Evolutionary conservation across 2,888 invertebrate species (phyloP), one percentile per base, ranked within the genome.

Genomic region (Drosophila subsilvestris): DNA sequence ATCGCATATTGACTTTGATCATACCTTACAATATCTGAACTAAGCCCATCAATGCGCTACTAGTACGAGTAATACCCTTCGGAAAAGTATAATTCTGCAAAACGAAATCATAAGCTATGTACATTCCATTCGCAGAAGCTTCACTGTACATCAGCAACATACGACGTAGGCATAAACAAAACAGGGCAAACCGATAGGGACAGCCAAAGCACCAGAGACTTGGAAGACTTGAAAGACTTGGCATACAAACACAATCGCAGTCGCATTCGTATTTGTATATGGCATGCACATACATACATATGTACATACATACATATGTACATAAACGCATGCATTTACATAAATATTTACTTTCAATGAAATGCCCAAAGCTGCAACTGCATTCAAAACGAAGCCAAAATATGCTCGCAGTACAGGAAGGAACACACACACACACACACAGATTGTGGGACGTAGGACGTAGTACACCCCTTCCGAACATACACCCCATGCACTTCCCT

Each of bases 311-410:
- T 48, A n/a, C 14, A 18, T 48, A n/a, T 14, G 48, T 29, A 53
- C 42, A 57, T 56, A 29, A 29, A 45, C 37, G n/a, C n/a, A 37
- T 37, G 37, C 37, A 37, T 37, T 37, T 37, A 63, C 63, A 49
- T 72, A 80, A 79, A 79, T 77, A 80, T 79, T 80, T 80, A 80
- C 80, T 75, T 83, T 80, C 71, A 74, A 81, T 74, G 66, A 82
- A 75, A 77, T 75, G 74, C 63, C 71, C 78, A 81, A 78, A 73
- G 79, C 71, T 68, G 71, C 69, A 59, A 69, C 56, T 68, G 62
- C 62, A 51, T 59, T 51, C 37, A 43, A 70, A 79, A 74, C 67
- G 45, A 66, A 71, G 58, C 71, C 68, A 72, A 76, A 67, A 75
- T 49, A 20, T 18, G 25, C 43, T 17, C 22, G 22, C 43, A 37